These are phyloP conservation scores for Hycleus phaleratus DNA, from an alignment of 1,140 invertebrate genomes.

Conservation along the genomic window DNA sequence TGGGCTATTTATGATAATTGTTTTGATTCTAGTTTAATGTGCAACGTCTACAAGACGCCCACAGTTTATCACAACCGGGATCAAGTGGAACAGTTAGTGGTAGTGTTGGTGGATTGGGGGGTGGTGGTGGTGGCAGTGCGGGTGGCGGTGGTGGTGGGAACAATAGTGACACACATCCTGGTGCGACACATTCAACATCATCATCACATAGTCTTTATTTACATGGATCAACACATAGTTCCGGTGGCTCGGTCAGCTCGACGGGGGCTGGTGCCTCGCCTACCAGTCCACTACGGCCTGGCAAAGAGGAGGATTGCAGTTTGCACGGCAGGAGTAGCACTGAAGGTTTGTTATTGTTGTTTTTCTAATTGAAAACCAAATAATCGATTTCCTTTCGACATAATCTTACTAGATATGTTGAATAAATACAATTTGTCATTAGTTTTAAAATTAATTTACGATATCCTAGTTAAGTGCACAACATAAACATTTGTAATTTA, in stretches of 20 bases:
- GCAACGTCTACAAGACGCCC: constrained; percentile 36
- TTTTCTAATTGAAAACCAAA: not conserved
- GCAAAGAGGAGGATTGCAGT: constrained; percentile 50
- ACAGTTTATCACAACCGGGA: constrained; percentile 28
- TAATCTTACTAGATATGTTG: not conserved
- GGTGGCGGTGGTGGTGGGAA: constrained; percentile 5
- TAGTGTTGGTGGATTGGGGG: constrained; percentile 18
- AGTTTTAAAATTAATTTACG: constrained; percentile 7
- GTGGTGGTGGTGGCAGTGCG: not conserved
- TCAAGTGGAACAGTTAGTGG: constrained; percentile 21
- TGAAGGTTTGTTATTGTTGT: constrained; percentile 37
- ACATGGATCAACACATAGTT: constrained; percentile 35
- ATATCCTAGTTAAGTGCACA: constrained; percentile 8
- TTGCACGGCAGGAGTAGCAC: constrained; percentile 48
- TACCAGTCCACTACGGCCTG: constrained; percentile 39
- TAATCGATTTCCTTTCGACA: not conserved
- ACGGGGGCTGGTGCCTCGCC: constrained; percentile 36
- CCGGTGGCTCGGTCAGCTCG: constrained; percentile 37
- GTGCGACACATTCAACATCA: constrained; percentile 17
- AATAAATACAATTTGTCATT: constrained; percentile 7
- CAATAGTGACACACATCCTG: too few species aligned
- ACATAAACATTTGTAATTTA: constrained; percentile 5
- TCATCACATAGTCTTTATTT: constrained; percentile 29
- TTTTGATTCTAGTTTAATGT: constrained; percentile 32
- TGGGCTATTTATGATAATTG: too few species aligned